These are phyloP conservation scores for Manduca sexta DNA, from an alignment of 1,140 invertebrate genomes.

Conservation along the genomic window DNA sequence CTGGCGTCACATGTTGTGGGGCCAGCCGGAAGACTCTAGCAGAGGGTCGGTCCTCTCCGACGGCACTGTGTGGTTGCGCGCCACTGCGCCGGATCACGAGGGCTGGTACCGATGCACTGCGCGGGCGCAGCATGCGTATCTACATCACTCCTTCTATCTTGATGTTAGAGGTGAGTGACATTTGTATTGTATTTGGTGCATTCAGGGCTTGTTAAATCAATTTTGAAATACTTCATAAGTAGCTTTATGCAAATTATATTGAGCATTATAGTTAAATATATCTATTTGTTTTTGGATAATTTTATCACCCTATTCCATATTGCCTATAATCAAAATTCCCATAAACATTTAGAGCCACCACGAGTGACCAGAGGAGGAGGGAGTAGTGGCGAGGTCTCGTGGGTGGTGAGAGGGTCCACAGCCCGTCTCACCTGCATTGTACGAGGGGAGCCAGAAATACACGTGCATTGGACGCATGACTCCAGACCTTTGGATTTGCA, in stretches of 20 bases:
- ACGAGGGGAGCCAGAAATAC: slow-evolving; percentile 58
- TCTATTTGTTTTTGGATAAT: not conserved
- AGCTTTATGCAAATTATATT: no score
- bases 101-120: slow-evolving; percentile 90
- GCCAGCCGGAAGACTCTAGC: slow-evolving; percentile 47
- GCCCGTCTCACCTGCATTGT: slow-evolving; percentile 49
- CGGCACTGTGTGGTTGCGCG: slow-evolving; percentile 73
- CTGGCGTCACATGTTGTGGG: slow-evolving; percentile 61
- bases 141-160: slow-evolving; percentile 84
- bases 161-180: slow-evolving; percentile 84
- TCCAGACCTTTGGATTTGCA: slow-evolving; percentile 56
- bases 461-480: slow-evolving; percentile 63
- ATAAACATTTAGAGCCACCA: slow-evolving; percentile 42
- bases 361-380: slow-evolving; percentile 41
- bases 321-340: no score
- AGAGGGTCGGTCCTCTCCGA: slow-evolving; percentile 53
- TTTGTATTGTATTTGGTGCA: no score
- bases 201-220: no score
- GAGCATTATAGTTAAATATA: not conserved
- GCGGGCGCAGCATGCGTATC: slow-evolving; percentile 82
- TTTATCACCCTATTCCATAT: no score
- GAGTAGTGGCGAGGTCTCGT: slow-evolving; percentile 47
- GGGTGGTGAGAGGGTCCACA: slow-evolving; percentile 55
- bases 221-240: no score
- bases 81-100: slow-evolving; percentile 78